phyloP scores from a whole-genome alignment of 2,797 vertebrate genomes.

The Brachyrhaphis roseni region DNA sequence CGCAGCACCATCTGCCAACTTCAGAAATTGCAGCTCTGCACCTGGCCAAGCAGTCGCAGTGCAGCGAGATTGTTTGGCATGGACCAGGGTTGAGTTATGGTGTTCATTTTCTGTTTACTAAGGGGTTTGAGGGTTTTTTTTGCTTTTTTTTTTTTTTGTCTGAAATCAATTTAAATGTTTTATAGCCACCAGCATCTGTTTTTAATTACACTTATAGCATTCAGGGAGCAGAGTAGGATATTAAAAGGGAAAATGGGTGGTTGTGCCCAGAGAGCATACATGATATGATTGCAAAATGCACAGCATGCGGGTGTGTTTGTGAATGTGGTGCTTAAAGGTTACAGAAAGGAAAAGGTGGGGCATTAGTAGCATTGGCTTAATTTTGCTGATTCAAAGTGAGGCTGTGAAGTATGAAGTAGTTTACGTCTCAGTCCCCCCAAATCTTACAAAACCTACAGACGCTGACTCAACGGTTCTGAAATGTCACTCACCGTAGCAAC shows the following conservation, averaged over 20 bases:
- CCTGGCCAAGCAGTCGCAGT: conserved; percentile 42
- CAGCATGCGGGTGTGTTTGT: background rate
- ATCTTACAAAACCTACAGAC: conserved; percentile 1
- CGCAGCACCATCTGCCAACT: conserved; percentile 31
- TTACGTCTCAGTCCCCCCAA: conserved; percentile 17
- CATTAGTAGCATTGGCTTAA: conserved; percentile 1
- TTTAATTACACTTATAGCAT: conserved; percentile 61
- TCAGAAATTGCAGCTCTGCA: conserved; percentile 59
- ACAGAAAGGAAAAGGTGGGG: conserved; percentile 1
- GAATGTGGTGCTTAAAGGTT: conserved; percentile 1
- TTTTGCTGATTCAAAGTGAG: conserved; percentile 19
- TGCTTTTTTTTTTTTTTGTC: conserved; percentile 14
- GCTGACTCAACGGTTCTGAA: conserved; percentile 25
- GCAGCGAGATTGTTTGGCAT: conserved; percentile 40
- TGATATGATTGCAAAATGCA: conserved; percentile 15
- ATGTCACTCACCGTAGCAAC: conserved; percentile 89
- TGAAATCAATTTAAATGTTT: conserved; percentile 69
- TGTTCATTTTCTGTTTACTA: conserved; percentile 68
- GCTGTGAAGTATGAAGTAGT: conserved; percentile 3
- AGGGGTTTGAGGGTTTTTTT: conserved; percentile 24
- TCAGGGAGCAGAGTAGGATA: conserved; percentile 27
- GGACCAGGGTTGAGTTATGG: conserved; percentile 68
- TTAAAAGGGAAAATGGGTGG: conserved; percentile 28
- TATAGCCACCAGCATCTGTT: conserved; percentile 51
- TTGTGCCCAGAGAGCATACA: conserved; percentile 23